A percentile compares a stretch with the other conserved stretches of the same genome.
Evolutionary conservation across 2,888 invertebrate species (phyloP).

Genomic region (Tipula confusa): DNA sequence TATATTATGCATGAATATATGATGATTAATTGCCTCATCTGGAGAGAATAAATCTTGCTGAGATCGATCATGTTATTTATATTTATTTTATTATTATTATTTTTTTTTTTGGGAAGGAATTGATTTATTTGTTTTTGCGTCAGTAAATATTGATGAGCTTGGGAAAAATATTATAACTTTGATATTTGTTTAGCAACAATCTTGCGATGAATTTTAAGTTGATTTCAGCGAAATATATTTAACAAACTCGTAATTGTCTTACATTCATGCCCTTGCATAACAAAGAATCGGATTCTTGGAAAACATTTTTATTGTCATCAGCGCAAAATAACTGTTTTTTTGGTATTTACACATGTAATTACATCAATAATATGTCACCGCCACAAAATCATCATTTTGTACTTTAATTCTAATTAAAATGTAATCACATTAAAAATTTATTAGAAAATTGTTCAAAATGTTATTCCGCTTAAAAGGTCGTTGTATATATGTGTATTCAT

Average conservation of each 20-base stretch:
- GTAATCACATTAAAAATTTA: neutral
- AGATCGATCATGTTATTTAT: neutral
- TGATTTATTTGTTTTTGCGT: neutral
- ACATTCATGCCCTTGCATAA: neutral
- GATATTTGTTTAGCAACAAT: neutral
- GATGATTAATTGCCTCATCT: neutral
- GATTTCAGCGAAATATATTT: too few species aligned
- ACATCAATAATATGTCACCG: neutral
- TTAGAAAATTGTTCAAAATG: neutral
- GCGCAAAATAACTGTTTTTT: neutral
- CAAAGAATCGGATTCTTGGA: neutral
- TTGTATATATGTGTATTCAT: neutral
- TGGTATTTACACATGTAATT: neutral
- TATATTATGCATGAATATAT: neutral
- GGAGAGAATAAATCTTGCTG: neutral
- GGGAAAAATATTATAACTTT: neutral
- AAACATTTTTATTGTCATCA: neutral
- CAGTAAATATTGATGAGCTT: neutral
- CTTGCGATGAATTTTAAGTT: too few species aligned
- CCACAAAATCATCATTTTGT: neutral
- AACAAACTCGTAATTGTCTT: neutral
- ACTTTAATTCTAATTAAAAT: conserved; percentile 1
- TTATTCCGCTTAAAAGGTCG: neutral
- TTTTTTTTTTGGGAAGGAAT: neutral
- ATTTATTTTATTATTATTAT: too few species aligned